phyloP scores from a whole-genome alignment of 2,888 invertebrate species.

The Drosophila fungiperda region DNA sequence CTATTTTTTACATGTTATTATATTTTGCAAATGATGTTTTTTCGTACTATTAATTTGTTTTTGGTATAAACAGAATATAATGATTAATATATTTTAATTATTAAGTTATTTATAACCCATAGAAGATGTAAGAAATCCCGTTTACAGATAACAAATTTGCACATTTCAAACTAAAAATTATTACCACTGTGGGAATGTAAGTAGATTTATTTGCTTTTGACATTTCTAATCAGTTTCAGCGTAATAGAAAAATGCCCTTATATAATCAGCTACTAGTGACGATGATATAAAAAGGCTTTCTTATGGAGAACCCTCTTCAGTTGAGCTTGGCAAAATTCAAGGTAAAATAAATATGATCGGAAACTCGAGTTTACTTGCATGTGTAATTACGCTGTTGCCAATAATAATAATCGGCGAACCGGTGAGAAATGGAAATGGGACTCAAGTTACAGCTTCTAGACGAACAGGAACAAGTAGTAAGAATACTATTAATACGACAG shows the following conservation, averaged over 20 bases:
- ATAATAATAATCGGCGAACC: not conserved
- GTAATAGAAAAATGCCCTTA: constrained; percentile 7
- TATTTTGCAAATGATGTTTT: not conserved
- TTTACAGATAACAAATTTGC: not conserved
- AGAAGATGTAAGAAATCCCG: not conserved
- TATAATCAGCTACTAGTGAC: too few species aligned
- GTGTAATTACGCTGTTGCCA: not conserved
- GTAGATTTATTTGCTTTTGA: not conserved
- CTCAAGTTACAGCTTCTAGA: too few species aligned
- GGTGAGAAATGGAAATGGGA: too few species aligned
- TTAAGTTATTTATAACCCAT: not conserved
- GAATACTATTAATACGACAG: not conserved
- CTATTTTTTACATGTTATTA: not conserved
- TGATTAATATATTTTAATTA: not conserved
- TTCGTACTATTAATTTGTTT: not conserved
- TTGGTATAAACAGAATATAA: not conserved
- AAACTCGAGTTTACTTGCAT: not conserved
- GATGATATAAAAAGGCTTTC: constrained; percentile 1
- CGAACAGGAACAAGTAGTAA: too few species aligned
- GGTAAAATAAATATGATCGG: not conserved
- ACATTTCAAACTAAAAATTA: not conserved
- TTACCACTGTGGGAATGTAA: not conserved
- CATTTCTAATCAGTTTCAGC: not conserved
- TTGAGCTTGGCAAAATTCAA: not conserved
- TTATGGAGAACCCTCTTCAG: not conserved